These are phyloP conservation scores for Embiotoca jacksoni DNA, from an alignment of 2,113 vertebrate species.

Conservation along the genomic window DNA sequence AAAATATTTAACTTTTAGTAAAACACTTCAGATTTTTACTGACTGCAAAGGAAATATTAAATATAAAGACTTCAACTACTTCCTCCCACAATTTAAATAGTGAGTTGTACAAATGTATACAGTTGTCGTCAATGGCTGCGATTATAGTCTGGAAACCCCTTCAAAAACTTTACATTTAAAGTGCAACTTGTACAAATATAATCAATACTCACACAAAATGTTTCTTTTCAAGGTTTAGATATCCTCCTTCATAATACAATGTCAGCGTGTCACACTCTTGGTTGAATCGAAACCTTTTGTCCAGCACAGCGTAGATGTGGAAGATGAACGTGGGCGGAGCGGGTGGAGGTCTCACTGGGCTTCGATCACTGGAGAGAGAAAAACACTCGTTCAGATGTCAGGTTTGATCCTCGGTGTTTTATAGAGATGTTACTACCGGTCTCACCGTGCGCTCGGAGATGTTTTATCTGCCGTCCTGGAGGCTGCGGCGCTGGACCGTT, in stretches of 20 bases:
- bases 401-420: accelerated
- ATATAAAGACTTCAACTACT: too few species aligned
- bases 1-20: background rate
- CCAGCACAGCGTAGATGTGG: constrained; percentile 76
- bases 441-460: constrained; percentile 12
- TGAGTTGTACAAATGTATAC: too few species aligned
- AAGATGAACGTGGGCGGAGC: constrained; percentile 64
- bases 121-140: too few species aligned
- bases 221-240: constrained; percentile 4
- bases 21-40: too few species aligned
- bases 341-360: constrained; percentile 40
- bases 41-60: too few species aligned
- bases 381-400: accelerated
- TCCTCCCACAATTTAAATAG: too few species aligned
- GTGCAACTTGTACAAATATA: background rate
- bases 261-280: background rate
- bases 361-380: constrained; percentile 49
- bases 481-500: background rate
- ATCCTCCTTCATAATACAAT: accelerated
- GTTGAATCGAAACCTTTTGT: constrained; percentile 73
- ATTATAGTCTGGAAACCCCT: too few species aligned
- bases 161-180: too few species aligned
- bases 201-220: constrained; percentile 67
- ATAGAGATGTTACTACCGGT: accelerated
- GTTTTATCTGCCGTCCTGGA: background rate